A percentile compares a stretch with the other conserved stretches of the same genome.
These are phyloP conservation scores for Tyrannus savana DNA, from an alignment of 2,113 vertebrate genomes.

Conservation along the genomic window DNA sequence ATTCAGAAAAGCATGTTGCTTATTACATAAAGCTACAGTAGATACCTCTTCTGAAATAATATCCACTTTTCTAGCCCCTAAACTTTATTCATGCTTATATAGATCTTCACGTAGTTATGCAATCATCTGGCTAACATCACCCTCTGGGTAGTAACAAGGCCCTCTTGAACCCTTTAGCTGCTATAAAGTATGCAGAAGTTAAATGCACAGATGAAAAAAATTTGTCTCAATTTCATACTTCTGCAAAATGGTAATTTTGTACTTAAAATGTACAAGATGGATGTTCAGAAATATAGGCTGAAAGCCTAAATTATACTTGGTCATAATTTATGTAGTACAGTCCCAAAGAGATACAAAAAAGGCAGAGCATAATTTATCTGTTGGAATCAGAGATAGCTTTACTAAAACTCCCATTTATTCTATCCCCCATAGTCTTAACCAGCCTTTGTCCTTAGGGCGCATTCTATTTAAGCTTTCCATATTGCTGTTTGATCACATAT, in stretches of 20 bases:
- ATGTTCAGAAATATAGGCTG: conserved; percentile 92
- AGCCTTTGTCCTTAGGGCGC: conserved; percentile 82
- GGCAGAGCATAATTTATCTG: conserved; percentile 89
- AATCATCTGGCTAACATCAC: conserved; percentile 60
- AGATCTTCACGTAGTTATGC: conserved; percentile 69
- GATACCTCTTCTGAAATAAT: conserved; percentile 37
- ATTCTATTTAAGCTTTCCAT: conserved; percentile 73
- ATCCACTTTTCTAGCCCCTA: not conserved
- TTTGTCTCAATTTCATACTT: conserved; percentile 82
- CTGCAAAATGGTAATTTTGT: conserved; percentile 91
- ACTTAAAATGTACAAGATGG: conserved; percentile 88
- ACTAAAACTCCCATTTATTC: conserved; percentile 86
- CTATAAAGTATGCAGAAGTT: conserved; percentile 85
- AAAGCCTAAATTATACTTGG: conserved; percentile 96
- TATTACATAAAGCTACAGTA: conserved; percentile 11
- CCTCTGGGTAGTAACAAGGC: conserved; percentile 79
- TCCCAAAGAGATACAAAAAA: conserved; percentile 88
- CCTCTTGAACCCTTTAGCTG: conserved; percentile 79
- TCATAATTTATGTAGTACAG: conserved; percentile 95
- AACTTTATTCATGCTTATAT: conserved; percentile 53
- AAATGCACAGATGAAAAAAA: conserved; percentile 84
- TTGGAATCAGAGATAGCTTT: conserved; percentile 87
- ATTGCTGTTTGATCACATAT: conserved; percentile 78
- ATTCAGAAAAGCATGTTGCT: not conserved
- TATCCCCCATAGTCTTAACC: conserved; percentile 78